Evolutionary conservation across 2,888 invertebrate genomes (phyloP).

Genomic region (Aethes cnicana): DNA sequence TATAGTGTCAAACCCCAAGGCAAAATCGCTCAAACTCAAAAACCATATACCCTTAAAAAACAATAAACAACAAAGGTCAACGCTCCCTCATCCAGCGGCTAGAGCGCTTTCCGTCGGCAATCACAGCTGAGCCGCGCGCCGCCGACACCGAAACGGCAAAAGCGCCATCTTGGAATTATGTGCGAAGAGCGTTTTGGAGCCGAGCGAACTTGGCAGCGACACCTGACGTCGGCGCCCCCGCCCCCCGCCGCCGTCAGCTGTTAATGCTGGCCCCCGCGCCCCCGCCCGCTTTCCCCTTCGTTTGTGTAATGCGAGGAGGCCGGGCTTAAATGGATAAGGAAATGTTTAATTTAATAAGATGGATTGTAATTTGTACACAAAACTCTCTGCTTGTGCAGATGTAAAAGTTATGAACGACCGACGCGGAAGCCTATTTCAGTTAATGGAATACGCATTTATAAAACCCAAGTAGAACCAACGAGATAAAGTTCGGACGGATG

Average conservation of each 20-base stretch:
- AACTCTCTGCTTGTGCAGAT: slow-evolving; percentile 17
- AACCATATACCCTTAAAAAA: slow-evolving; percentile 17
- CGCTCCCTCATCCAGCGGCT: slow-evolving; percentile 45
- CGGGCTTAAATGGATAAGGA: slow-evolving; percentile 57
- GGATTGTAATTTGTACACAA: slow-evolving; percentile 27
- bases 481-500: too few relatives aligned
- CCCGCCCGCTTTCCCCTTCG: slow-evolving; percentile 79
- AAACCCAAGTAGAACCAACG: too few relatives aligned
- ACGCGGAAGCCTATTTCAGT: slow-evolving; percentile 12
- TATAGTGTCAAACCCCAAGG: too few relatives aligned
- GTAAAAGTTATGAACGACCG: slow-evolving; percentile 22
- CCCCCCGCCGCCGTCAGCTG: slow-evolving; percentile 74
- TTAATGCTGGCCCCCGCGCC: slow-evolving; percentile 69
- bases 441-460: slow-evolving; percentile 7
- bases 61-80: slow-evolving; percentile 31
- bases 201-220: slow-evolving; percentile 55
- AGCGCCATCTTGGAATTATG: slow-evolving; percentile 30
- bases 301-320: slow-evolving; percentile 79
- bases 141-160: slow-evolving; percentile 45
- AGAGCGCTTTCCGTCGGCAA: slow-evolving; percentile 57
- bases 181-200: slow-evolving; percentile 11
- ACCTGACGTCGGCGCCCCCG: slow-evolving; percentile 67
- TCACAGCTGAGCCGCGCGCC: slow-evolving; percentile 55
- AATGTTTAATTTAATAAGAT: slow-evolving; percentile 31
- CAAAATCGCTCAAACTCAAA: background rate